Conservation (phyloP, 2,888 invertebrate species). For the Yponomeuta malinellus region DNA sequence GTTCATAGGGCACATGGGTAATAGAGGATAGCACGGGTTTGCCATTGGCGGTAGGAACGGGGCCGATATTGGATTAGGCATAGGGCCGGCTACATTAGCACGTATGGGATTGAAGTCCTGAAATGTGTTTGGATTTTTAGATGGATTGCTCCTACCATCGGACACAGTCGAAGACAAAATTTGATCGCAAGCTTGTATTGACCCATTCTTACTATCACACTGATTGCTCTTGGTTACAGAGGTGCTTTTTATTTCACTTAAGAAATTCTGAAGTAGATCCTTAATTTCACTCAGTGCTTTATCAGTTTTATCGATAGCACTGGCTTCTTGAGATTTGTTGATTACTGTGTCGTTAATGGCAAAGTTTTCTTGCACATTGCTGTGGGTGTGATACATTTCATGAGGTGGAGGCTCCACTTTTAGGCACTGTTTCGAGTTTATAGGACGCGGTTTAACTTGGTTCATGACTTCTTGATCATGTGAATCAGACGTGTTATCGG, state of each 20-base stretch:
- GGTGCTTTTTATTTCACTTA: conserved; percentile 55
- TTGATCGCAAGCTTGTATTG: neutral
- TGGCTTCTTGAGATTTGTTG: neutral
- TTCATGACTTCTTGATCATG: neutral
- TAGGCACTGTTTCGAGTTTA: neutral
- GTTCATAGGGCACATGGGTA: conserved; percentile 55
- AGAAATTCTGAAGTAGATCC: conserved; percentile 55
- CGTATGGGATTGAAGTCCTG: neutral
- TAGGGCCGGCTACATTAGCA: neutral
- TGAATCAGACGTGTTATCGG: conserved; percentile 27
- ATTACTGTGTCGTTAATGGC: neutral
- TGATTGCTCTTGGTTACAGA: neutral
- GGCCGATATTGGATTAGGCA: conserved; percentile 20
- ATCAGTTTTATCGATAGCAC: conserved; percentile 45
- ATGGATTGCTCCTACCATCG: neutral
- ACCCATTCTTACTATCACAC: neutral
- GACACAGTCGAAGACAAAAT: neutral
- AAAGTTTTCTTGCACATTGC: neutral
- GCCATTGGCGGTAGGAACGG: conserved; percentile 37
- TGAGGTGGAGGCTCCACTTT: neutral
- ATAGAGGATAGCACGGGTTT: conserved; percentile 53
- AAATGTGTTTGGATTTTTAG: neutral
- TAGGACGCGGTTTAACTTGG: neutral
- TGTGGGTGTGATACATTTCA: neutral
- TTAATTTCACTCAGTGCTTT: conserved; percentile 63